Conservation (phyloP, 2,797 vertebrate genomes). For the Urocyon cinereoargenteus region DNA sequence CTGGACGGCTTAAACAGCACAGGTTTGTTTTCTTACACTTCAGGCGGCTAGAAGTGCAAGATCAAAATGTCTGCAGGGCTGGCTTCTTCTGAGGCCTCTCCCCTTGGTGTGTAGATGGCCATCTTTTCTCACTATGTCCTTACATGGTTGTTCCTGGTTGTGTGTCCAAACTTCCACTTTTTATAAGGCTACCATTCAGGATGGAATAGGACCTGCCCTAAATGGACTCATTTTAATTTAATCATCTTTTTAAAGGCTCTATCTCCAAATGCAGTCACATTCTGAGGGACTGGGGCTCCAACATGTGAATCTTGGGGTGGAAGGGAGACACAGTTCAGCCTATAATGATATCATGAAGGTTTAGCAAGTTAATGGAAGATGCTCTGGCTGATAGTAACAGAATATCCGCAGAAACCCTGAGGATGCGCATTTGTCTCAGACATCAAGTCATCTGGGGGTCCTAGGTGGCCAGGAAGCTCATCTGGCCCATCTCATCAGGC, state of each 20-base stretch:
- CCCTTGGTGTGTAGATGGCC: neutral
- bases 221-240: neutral
- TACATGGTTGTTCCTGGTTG: neutral
- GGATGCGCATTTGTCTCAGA: neutral
- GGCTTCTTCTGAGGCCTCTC: neutral
- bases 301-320: neutral
- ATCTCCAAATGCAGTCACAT: neutral
- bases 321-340: neutral
- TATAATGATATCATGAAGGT: neutral
- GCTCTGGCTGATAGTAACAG: neutral
- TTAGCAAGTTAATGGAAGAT: neutral
- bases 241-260: neutral
- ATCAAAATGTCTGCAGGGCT: neutral
- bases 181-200: neutral
- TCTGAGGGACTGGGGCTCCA: neutral
- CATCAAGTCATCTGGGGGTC: neutral
- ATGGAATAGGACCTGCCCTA: neutral
- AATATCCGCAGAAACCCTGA: neutral
- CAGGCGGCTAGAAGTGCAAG: neutral
- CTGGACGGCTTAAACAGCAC: neutral
- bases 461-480: neutral
- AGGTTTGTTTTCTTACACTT: neutral
- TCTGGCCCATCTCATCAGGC: neutral
- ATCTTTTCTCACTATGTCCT: neutral
- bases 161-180: neutral